These are phyloP conservation scores for Kryptolebias marmoratus DNA, from an alignment of 2,113 vertebrate species.

Conservation along the genomic window DNA sequence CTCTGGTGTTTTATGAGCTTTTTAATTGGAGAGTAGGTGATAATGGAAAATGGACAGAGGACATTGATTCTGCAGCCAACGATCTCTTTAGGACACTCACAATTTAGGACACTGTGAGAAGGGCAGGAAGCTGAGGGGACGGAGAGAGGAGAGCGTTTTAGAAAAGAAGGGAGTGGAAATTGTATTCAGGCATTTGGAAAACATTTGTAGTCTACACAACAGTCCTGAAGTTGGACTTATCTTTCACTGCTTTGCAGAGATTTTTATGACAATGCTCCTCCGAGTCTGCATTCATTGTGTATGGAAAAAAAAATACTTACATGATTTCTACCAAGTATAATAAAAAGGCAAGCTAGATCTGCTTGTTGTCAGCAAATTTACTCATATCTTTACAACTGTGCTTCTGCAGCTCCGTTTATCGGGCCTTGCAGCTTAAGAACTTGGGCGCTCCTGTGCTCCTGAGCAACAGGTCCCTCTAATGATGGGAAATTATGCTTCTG, in stretches of 20 bases:
- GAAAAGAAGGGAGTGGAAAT: not conserved
- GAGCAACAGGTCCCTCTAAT: constrained; percentile 68
- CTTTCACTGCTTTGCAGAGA: constrained; percentile 28
- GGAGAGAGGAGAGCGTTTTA: not conserved
- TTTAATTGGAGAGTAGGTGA: constrained; percentile 51
- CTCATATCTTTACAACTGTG: constrained; percentile 31
- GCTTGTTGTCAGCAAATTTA: constrained; percentile 48
- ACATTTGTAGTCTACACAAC: constrained; percentile 19
- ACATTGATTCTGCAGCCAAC: constrained; percentile 34
- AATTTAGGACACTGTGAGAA: not conserved
- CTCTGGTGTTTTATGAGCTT: constrained; percentile 7
- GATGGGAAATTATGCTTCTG: constrained; percentile 61
- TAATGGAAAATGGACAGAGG: constrained; percentile 30
- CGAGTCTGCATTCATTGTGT: constrained; percentile 54
- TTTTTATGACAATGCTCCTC: constrained; percentile 36
- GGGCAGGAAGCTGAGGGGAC: not conserved
- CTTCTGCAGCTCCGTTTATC: constrained; percentile 43
- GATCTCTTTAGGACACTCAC: constrained; percentile 9
- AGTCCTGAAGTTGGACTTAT: constrained; percentile 34
- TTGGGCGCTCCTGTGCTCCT: constrained; percentile 42
- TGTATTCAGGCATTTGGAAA: constrained; percentile 38
- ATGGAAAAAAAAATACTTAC: constrained; percentile 35
- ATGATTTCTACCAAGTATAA: constrained; percentile 38
- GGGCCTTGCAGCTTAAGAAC: constrained; percentile 42
- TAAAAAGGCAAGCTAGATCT: constrained; percentile 38